Evolutionary conservation across 2,888 invertebrate species (phyloP).

Genomic region (Sericinus montela): DNA sequence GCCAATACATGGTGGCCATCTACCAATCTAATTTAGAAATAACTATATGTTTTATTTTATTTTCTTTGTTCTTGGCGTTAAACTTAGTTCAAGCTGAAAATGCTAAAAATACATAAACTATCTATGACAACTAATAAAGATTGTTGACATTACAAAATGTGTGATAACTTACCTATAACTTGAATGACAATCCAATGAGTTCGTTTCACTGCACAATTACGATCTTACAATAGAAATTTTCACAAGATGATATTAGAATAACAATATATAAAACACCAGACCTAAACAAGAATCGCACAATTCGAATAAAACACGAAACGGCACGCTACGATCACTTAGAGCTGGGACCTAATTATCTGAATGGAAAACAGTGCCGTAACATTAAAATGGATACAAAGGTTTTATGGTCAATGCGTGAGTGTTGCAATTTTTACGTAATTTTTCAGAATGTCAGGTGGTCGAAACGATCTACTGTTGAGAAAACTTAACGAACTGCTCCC

Average conservation of each 20-base stretch:
- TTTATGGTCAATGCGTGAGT: constrained; percentile 69
- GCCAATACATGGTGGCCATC: constrained; percentile 4
- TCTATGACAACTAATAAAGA: constrained; percentile 2
- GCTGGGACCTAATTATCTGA: constrained; percentile 26
- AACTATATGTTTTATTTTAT: too few species aligned
- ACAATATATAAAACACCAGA: constrained; percentile 67
- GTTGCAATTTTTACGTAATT: constrained; percentile 79
- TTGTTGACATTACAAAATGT: constrained; percentile 6
- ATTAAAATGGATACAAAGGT: constrained; percentile 47
- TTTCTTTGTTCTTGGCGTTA: neutral
- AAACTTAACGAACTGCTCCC: constrained; percentile 52
- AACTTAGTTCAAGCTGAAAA: neutral
- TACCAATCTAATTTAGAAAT: neutral
- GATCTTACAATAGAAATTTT: constrained; percentile 47
- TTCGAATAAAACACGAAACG: constrained; percentile 48
- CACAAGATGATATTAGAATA: constrained; percentile 55
- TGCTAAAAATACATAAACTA: neutral
- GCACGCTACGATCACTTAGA: constrained; percentile 37
- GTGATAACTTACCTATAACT: constrained; percentile 37
- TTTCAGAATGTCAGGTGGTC: constrained; percentile 65
- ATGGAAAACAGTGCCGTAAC: constrained; percentile 33
- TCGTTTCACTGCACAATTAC: constrained; percentile 65
- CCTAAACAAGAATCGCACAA: constrained; percentile 63
- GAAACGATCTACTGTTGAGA: constrained; percentile 45
- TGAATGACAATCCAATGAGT: constrained; percentile 67